Evolutionary conservation across 1,140 invertebrate genomes (phyloP), one percentile per base, ranked within the genome.

Genomic region (Drosophila nasuta): DNA sequence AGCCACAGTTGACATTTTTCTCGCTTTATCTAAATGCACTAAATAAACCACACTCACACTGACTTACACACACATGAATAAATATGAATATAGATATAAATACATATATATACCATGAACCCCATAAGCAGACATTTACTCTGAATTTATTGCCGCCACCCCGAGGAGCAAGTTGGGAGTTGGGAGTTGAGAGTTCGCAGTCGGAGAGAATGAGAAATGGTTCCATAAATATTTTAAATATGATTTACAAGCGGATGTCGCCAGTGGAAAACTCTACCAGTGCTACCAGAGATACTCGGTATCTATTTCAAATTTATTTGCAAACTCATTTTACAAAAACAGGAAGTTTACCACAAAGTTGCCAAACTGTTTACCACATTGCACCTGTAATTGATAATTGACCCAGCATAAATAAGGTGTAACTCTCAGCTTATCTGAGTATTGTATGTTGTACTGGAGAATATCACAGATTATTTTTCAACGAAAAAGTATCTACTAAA

Each of bases 181-280:
- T 54, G 4, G 11, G n/a, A 54, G 11, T 48, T 48, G 43, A 45
- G 43, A 30, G 6, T 15, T n/a, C 3, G 15, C 38, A 10, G 38
- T n/a, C 7, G 15, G 30, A 20, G n/a, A 5, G 5, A 38, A 11
- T 8, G 33, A 30, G 51, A 35, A 64, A 64, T 48, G 35, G 38
- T 13, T 62, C 7, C 71, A 74, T 87, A 88, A 87, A 87, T 87
- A 87, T 87, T 87, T 87, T 88, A 71, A 89, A 80, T 89, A 88
- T 87, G 80, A 87, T 88, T 87, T 87, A 87, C 83, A 87, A 89
- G 83, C 83, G 83, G 83, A 87, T 82, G 82, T 74, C 70, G 83
- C 74, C 75, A 56, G 64, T 30, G 59, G 46, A 62, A 65, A 67
- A 52, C 63, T 72, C 66, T 28, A 74, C 43, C 35, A 25, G 56